Conservation (phyloP, 2,113 vertebrate genomes). For the Shinisaurus crocodilurus region DNA sequence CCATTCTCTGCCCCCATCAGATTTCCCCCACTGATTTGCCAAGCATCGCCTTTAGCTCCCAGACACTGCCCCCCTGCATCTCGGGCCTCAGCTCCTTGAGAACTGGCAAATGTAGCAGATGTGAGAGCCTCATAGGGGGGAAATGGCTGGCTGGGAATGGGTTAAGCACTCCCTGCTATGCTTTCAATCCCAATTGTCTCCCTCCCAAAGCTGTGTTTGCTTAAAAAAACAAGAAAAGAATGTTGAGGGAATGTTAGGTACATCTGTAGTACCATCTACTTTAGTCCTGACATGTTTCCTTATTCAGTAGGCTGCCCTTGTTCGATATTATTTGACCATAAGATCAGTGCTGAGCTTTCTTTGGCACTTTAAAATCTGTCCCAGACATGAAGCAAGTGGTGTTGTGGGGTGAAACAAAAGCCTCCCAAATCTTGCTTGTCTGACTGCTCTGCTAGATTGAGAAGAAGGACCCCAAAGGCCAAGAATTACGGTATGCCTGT, state of each 20-base stretch:
- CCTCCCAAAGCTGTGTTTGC: neutral
- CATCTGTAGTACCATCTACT: neutral
- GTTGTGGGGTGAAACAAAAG: conserved; percentile 10
- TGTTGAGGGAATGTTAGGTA: neutral
- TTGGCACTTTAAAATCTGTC: conserved; percentile 19
- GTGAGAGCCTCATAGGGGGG: too few species aligned
- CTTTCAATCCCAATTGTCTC: neutral
- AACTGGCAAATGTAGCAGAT: neutral
- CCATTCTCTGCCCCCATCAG: neutral
- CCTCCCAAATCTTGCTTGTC: neutral
- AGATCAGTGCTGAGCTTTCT: neutral
- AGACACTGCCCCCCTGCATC: neutral
- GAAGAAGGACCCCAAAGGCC: conserved; percentile 7
- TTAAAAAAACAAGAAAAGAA: neutral
- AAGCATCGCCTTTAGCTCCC: neutral
- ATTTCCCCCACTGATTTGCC: neutral
- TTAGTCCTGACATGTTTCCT: neutral
- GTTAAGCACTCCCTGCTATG: neutral
- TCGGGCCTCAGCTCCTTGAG: neutral
- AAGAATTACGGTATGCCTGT: conserved; percentile 25
- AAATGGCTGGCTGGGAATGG: neutral
- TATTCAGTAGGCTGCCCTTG: neutral
- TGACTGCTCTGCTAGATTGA: neutral
- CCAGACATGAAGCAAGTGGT: neutral
- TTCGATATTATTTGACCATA: conserved; percentile 2